Evolutionary conservation across 2,113 vertebrate species (phyloP), one percentile per base, ranked within the genome.

Genomic region (Ammospiza nelsoni): DNA sequence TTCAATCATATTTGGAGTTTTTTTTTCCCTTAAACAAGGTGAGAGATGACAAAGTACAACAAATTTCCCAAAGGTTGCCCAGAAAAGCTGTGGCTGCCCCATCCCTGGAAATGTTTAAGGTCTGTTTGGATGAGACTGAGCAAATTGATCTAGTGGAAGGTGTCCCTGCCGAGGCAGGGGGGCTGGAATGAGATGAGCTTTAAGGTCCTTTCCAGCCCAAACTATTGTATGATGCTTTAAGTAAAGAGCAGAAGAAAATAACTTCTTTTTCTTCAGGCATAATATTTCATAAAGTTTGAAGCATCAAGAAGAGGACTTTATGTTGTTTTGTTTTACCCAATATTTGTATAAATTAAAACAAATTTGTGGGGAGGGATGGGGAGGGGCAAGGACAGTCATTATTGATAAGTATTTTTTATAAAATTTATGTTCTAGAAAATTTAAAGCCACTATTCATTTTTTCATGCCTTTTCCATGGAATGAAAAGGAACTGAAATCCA

Each of bases 301-400:
- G 9, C 33, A 21, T 46, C 46, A 61, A 78, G 16, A 24, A 48
- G 15, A 59, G 9, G 18, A 54, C 35, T 46, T 15, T 9, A 5
- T 61, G 78, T 63, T 39, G 12, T 75, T 71, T 63, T 3, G 0
- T 35, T 82, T 75, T 78, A 9, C 5, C 2, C 71, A 33, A 9
- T 79, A 39, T 49, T 69, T 83, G 15, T 57, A 51, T 57, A 12
- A 2, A 33, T 83, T 31, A 49, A 80, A 49, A 61, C 4, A 31
- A 12, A 10, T 39, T 39, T 37, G 0, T 11, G 12, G 7, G 6
- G 11, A 10, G 3, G 5, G 1, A 0, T 4, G 6, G 9, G 8
- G 9, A 75, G 12, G 10, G 15, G 24, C 7, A 31, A 67, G 11
- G 22, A 12, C 1, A 35, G 4, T 20, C 28, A 0, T 61, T 72